Evolutionary conservation across 1,140 invertebrate genomes (phyloP).

Genomic region (Yoshiicerus persimilis): DNA sequence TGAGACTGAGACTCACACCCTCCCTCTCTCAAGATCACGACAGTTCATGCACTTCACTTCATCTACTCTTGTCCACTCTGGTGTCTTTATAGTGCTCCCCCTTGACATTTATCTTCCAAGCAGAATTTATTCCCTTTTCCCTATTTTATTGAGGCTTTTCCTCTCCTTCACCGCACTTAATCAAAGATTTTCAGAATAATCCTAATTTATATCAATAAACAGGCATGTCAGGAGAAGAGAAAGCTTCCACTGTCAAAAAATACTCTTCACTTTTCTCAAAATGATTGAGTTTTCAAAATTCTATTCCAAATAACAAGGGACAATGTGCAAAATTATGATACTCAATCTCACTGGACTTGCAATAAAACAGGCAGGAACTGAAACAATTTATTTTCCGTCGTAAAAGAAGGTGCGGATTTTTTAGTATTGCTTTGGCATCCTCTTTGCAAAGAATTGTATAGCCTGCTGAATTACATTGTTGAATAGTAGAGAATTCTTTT

Average conservation of each 20-base stretch:
- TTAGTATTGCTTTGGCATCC: no score
- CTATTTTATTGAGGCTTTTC: neutral
- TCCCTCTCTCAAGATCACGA: neutral
- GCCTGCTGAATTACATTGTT: no score
- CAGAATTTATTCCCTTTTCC: neutral
- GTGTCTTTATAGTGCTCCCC: neutral
- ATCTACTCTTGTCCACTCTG: neutral
- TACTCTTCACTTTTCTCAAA: neutral
- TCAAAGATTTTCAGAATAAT: neutral
- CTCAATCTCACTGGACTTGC: no score
- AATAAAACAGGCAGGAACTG: no score
- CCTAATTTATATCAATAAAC: conserved; percentile 15
- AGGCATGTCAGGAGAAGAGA: neutral
- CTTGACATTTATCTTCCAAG: neutral
- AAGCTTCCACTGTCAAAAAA: neutral
- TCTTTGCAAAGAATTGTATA: no score
- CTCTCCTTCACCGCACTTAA: neutral
- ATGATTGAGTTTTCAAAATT: neutral
- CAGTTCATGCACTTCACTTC: conserved; percentile 2
- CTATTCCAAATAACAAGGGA: no score
- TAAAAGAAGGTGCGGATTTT: no score
- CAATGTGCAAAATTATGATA: no score
- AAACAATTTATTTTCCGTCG: no score
- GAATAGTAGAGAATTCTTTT: no score
- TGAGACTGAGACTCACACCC: neutral